A percentile compares a stretch with the other conserved stretches of the same genome.
phyloP scores from a whole-genome alignment of 2,888 invertebrate species.

The Melinaea menophilus region DNA sequence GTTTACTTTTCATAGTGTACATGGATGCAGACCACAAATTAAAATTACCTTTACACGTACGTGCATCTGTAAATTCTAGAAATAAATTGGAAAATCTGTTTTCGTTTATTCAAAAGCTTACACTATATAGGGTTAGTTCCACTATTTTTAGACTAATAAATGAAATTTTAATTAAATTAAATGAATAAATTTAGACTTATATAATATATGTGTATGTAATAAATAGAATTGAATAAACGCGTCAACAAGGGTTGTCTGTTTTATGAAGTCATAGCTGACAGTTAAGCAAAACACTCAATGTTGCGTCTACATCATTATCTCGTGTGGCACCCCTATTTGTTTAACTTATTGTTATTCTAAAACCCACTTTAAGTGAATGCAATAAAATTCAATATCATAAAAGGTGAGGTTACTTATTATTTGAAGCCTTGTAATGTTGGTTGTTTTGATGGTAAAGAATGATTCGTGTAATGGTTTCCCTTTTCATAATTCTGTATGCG shows the following conservation, averaged over 20 bases:
- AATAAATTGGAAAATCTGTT: too few relatives aligned
- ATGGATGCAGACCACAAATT: too few relatives aligned
- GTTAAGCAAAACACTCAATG: constrained; percentile 48
- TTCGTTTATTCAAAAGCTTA: too few relatives aligned
- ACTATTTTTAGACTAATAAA: too few relatives aligned
- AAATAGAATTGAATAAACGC: too few relatives aligned
- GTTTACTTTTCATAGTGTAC: too few relatives aligned
- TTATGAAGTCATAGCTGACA: constrained; percentile 35
- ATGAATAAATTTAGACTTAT: too few relatives aligned
- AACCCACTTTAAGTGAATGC: constrained; percentile 12
- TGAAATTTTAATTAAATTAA: too few relatives aligned
- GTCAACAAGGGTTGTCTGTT: constrained; percentile 32
- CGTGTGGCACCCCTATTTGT: constrained; percentile 42
- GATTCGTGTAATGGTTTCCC: constrained; percentile 39
- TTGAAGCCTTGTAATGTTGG: constrained; percentile 43
- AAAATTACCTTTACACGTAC: too few relatives aligned
- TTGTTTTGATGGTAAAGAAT: constrained; percentile 51
- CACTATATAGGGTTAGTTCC: too few relatives aligned
- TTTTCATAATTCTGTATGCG: constrained; percentile 19
- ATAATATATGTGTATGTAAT: too few relatives aligned
- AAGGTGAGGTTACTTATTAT: constrained; percentile 36
- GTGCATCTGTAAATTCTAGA: too few relatives aligned
- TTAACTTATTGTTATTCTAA: constrained; percentile 14
- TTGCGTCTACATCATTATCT: constrained; percentile 55
- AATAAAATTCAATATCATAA: constrained; percentile 11